Evolutionary conservation across 2,797 vertebrate genomes (phyloP), one percentile per base, ranked within the genome.

Genomic region (Ara ararauna): DNA sequence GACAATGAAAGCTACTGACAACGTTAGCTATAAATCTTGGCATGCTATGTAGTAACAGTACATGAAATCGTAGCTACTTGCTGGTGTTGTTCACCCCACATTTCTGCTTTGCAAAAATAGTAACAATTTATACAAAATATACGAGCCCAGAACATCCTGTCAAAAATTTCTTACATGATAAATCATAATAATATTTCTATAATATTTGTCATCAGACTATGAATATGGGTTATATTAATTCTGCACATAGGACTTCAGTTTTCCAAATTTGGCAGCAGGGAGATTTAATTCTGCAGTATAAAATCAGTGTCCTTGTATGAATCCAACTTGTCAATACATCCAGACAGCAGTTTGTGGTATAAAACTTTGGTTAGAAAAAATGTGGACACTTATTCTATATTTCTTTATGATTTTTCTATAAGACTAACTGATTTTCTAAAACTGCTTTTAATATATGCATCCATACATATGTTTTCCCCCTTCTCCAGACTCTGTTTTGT

Each of bases 401-500:
- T 85, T 82, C 47, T 12, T 47, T 56, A 38, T 75, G 1, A 53
- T 85, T 83, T 89, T 93, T 89, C 68, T 76, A 22, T 47, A 67
- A 74, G 45, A 45, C 75, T 87, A 87, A 79, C 34, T 82, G 58
- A 51, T 83, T 89, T 94, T 72, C 34, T 82, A 50, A 76, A 93
- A 26, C 42, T 70, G 42, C 29, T 85, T 83, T 85, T 91, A 92
- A 80, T 91, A 14, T 71, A 89, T 85, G 62, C 53, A 67, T 65
- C 36, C 26, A n/a, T 91, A 50, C 79, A 67, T 87, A 80, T 83
- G 85, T 80, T 92, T 75, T 44, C 32, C 58, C 38, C 30, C 16
- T 72, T 87, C 64, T 91, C 82, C 87, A 96, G 87, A 83, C 54
- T 87, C 40, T 92, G 81, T 91, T 96, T 87, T 92, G 51, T 86